Conservation (phyloP, 2,113 vertebrate species). For the Gasterosteus aculeatus region DNA sequence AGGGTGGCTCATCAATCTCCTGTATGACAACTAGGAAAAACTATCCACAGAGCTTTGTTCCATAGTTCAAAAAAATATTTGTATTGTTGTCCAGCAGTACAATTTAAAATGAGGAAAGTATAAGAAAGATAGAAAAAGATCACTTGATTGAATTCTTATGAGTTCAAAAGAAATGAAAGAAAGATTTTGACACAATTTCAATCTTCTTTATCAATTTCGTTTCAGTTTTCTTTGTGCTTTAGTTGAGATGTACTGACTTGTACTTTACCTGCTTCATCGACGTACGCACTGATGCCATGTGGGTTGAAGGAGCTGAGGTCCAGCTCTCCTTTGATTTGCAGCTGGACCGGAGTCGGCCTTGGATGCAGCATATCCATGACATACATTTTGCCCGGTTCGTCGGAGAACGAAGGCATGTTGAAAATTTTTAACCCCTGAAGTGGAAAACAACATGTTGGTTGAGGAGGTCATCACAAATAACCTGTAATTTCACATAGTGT, state of each 20-base stretch:
- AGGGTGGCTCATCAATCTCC: background rate
- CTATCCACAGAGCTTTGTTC: background rate
- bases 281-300: slow-evolving; percentile 60
- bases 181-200: background rate
- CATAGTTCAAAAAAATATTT: background rate
- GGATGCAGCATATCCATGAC: slow-evolving; percentile 59
- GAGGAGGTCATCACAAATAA: background rate
- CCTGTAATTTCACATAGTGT: background rate
- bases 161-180: background rate
- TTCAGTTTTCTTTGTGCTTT: background rate
- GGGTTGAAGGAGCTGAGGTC: slow-evolving; percentile 62
- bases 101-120: too few species aligned
- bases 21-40: background rate
- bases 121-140: too few species aligned
- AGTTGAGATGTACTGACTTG: background rate
- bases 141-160: background rate
- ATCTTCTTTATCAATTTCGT: background rate
- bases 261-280: slow-evolving; percentile 48
- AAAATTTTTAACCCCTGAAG: slow-evolving; percentile 50
- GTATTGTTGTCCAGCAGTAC: slow-evolving; percentile 1
- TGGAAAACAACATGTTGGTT: slow-evolving; percentile 9
- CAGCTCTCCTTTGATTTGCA: slow-evolving; percentile 54
- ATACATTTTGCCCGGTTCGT: slow-evolving; percentile 62
- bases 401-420: slow-evolving; percentile 34
- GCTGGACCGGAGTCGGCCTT: slow-evolving; percentile 44